A percentile compares a stretch with the other conserved stretches of the same genome.
phyloP scores from a whole-genome alignment of 2,113 vertebrate species.

The Pandion haliaetus region DNA sequence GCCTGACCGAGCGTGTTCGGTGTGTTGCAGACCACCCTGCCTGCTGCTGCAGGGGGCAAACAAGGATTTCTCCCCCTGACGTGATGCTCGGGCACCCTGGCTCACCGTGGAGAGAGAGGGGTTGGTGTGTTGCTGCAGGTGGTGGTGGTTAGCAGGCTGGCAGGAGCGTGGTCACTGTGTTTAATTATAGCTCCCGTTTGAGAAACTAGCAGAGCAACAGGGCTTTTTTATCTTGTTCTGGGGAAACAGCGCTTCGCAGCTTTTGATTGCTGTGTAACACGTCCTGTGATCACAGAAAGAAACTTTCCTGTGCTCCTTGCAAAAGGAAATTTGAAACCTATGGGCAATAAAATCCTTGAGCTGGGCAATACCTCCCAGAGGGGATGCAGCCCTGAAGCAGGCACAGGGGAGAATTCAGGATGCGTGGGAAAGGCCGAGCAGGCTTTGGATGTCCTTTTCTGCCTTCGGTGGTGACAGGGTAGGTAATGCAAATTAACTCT shows the following conservation, averaged over 20 bases:
- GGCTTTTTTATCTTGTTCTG: not conserved
- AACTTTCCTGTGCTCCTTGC: not conserved
- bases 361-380: not conserved
- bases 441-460: not conserved
- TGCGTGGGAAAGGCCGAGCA: not conserved
- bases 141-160: not conserved
- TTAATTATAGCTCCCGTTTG: conserved; percentile 21
- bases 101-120: not conserved
- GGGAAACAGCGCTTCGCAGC: not conserved
- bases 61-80: not conserved
- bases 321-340: not conserved
- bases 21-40: not conserved
- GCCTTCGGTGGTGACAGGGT: not conserved
- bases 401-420: not conserved
- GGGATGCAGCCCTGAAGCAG: not conserved
- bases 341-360: not conserved
- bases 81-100: not conserved
- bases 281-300: not conserved
- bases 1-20: accelerated
- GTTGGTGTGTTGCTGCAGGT: not conserved
- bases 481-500: not conserved
- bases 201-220: not conserved
- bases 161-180: not conserved
- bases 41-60: not conserved
- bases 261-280: not conserved